Conservation (phyloP, 2,797 vertebrate genomes). For the Lemur catta region DNA sequence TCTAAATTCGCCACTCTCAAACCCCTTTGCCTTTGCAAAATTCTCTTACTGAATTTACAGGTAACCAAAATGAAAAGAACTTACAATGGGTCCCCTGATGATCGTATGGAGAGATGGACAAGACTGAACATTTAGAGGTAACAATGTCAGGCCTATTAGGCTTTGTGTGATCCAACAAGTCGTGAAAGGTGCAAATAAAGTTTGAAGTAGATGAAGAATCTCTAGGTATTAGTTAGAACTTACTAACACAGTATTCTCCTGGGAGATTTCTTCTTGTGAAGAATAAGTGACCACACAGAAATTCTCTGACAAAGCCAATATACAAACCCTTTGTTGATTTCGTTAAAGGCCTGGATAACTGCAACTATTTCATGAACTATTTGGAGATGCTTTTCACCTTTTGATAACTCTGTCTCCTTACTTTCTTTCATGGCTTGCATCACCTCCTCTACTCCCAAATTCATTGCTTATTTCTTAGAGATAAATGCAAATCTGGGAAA, state of each 20-base stretch:
- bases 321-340: background rate
- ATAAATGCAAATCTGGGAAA: background rate
- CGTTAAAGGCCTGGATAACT: background rate
- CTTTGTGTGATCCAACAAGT: background rate
- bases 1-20: slow-evolving; percentile 9
- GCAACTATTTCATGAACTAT: background rate
- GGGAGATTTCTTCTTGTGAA: slow-evolving; percentile 7
- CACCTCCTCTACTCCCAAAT: background rate
- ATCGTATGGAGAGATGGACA: background rate
- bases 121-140: background rate
- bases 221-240: background rate
- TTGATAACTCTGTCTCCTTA: background rate
- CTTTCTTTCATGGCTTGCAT: background rate
- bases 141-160: background rate
- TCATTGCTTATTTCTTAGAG: background rate
- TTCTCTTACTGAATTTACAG: background rate
- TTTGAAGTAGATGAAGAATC: background rate
- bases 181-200: background rate
- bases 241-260: background rate
- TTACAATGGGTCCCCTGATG: background rate
- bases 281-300: background rate
- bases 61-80: background rate
- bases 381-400: background rate
- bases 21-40: background rate
- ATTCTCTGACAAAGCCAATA: background rate